phyloP scores from a whole-genome alignment of 1,140 invertebrate genomes.

The Scaptomyza hsui region DNA sequence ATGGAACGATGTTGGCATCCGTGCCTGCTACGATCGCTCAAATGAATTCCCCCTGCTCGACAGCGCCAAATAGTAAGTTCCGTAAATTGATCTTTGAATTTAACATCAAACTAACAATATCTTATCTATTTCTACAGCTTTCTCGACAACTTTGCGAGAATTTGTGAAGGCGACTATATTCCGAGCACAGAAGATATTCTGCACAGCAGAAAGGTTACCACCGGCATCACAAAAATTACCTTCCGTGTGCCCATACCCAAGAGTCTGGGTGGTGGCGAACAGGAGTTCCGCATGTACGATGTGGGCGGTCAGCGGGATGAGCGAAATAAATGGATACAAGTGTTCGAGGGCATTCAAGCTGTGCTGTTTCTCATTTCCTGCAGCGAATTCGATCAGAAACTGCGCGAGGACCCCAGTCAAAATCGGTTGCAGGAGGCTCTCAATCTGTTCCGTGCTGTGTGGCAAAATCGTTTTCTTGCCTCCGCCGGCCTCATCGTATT shows the following conservation, averaged over 20 bases:
- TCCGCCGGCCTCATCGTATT: conserved; percentile 91
- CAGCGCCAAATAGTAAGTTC: conserved; percentile 91
- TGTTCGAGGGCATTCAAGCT: conserved; percentile 92
- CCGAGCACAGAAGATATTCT: conserved; percentile 90
- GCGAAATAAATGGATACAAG: conserved; percentile 93
- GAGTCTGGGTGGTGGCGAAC: conserved; percentile 87
- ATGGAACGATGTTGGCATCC: conserved; percentile 88
- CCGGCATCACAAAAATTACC: conserved; percentile 89
- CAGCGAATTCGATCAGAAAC: conserved; percentile 90
- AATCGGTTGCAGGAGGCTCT: conserved; percentile 90
- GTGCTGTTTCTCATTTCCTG: conserved; percentile 91
- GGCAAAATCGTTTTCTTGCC: conserved; percentile 90
- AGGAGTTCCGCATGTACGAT: conserved; percentile 91
- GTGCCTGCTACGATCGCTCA: conserved; percentile 88
- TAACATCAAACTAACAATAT: conserved; percentile 1
- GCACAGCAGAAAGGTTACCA: conserved; percentile 88
- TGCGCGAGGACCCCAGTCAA: conserved; percentile 89
- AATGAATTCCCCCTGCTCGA: conserved; percentile 93
- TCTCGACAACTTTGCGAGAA: conserved; percentile 87
- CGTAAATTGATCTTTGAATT: background rate
- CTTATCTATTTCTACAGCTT: conserved; percentile 85
- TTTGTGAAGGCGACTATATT: conserved; percentile 86
- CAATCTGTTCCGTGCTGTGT: conserved; percentile 90
- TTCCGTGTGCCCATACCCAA: conserved; percentile 89
- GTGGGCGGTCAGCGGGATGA: conserved; percentile 93